Evolutionary conservation across 2,888 invertebrate species (phyloP), one percentile per base, ranked within the genome.

Genomic region (Melikaiella ostensackeni): DNA sequence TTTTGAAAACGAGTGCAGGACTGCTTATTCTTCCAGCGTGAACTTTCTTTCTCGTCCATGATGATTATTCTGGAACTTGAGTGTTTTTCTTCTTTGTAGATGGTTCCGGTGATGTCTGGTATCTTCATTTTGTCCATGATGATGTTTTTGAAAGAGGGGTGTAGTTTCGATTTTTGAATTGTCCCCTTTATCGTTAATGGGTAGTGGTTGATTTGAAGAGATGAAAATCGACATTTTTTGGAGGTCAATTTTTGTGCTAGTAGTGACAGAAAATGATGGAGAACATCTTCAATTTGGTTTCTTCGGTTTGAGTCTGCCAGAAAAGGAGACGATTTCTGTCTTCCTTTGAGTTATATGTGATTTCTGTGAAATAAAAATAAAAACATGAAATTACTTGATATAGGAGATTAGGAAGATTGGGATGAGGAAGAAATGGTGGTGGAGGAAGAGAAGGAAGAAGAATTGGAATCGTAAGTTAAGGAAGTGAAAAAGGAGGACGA

Each of bases 271-370:
- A 59, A 21, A 59, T 13, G 42, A 38, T 42, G 5, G 9, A 42
- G 13, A 21, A 50, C n/a, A 11, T 70, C 27, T 50, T 42, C 70
- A 70, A 33, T 70, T 70, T 59, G 27, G 59, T 59, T 16, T 30
- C 50, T 50, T 46, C 50, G 70, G 50, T 63, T 35, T 62, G n/a
- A 27, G 19, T 27, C 8, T 66, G 66, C 66, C 66, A 66, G 46
- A 27, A 66, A 5, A 46, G 46, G 46, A 66, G 66, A 66, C 46
- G 30, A 19, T 4, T 35, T 27, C 9, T 35, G 30, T 27, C 9
- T 66, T 70, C 66, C 46, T 70, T 70, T 24, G 11, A 30, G n/a
- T 50, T 70, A n/a, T 64, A 64, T 64, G 42, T 64, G 50, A 30
- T 70, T 42, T 6, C 70, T 70, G 70, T 19, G n/a, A 66, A 42